These are phyloP conservation scores for Coranthus polyacanthus DNA, from an alignment of 2,797 vertebrate genomes.

Conservation along the genomic window DNA sequence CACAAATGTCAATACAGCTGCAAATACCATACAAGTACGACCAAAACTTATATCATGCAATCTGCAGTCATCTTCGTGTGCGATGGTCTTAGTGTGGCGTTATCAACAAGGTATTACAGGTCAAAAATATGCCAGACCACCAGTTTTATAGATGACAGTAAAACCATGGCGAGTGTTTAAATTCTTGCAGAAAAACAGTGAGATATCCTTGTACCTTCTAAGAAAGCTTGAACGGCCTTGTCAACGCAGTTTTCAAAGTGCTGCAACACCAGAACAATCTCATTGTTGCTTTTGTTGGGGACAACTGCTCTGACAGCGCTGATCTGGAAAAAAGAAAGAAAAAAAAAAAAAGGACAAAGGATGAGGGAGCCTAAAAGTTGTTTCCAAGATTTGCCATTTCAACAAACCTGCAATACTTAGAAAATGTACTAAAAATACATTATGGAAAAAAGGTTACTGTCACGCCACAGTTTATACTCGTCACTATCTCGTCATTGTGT, in stretches of 20 bases:
- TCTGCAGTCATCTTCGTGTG: too few species aligned
- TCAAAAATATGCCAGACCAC: neutral
- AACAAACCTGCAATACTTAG: neutral
- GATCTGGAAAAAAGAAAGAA: constrained; percentile 83
- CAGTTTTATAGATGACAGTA: neutral
- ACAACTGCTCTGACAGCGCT: constrained; percentile 93
- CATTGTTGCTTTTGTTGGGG: constrained; percentile 97
- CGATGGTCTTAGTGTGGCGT: too few species aligned
- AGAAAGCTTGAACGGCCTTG: constrained; percentile 94
- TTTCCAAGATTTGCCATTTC: too few species aligned
- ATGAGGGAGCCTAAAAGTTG: too few species aligned
- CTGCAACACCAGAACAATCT: constrained; percentile 95
- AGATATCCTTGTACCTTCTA: constrained; percentile 89
- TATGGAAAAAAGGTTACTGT: too few species aligned
- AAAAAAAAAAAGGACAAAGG: neutral
- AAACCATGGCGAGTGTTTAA: neutral
- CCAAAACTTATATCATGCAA: too few species aligned
- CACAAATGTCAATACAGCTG: neutral
- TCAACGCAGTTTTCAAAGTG: constrained; percentile 97
- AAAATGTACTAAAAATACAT: neutral
- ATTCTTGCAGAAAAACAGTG: neutral
- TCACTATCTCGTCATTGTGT: too few species aligned
- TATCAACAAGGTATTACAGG: too few species aligned
- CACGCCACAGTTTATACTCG: neutral
- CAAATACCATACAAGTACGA: too few species aligned